These are phyloP conservation scores for Apamea sordens DNA, from an alignment of 2,888 invertebrate species.

Conservation along the genomic window DNA sequence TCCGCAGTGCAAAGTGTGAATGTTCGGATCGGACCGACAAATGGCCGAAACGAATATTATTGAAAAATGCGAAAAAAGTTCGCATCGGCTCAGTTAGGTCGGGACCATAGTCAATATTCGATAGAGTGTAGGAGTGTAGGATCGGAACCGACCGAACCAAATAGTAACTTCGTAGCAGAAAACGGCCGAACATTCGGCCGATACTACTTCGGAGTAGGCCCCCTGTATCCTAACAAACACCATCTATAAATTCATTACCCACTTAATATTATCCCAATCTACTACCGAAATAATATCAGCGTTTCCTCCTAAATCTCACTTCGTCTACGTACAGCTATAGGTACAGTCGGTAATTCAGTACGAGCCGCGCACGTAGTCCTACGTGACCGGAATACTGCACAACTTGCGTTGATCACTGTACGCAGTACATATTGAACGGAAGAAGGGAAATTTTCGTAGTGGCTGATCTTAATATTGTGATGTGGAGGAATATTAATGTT, in stretches of 20 bases:
- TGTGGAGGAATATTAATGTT: slow-evolving; percentile 49
- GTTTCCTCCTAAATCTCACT: slow-evolving; percentile 53
- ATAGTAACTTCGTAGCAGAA: too few species aligned
- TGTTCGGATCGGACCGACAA: too few species aligned
- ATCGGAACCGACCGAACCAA: too few species aligned
- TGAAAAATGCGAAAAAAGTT: too few species aligned
- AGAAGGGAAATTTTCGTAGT: slow-evolving; percentile 54
- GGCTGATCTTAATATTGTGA: slow-evolving; percentile 62
- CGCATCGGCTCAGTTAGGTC: too few species aligned
- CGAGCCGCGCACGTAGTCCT: slow-evolving; percentile 67
- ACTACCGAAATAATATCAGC: slow-evolving; percentile 60
- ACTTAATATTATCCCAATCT: slow-evolving; percentile 37
- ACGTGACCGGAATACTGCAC: slow-evolving; percentile 69
- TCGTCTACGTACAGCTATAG: slow-evolving; percentile 39
- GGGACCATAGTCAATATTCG: too few species aligned
- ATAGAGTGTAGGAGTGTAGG: too few species aligned
- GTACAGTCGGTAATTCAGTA: slow-evolving; percentile 62
- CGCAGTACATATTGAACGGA: slow-evolving; percentile 62
- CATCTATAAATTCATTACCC: slow-evolving; percentile 42
- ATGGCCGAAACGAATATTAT: too few species aligned
- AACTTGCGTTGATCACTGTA: slow-evolving; percentile 64
- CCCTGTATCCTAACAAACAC: background rate
- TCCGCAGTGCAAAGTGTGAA: too few species aligned
- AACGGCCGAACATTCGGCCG: too few species aligned
- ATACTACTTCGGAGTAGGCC: too few species aligned